phyloP scores from a whole-genome alignment of 2,888 invertebrate species.

The Ectobius pallidus region DNA sequence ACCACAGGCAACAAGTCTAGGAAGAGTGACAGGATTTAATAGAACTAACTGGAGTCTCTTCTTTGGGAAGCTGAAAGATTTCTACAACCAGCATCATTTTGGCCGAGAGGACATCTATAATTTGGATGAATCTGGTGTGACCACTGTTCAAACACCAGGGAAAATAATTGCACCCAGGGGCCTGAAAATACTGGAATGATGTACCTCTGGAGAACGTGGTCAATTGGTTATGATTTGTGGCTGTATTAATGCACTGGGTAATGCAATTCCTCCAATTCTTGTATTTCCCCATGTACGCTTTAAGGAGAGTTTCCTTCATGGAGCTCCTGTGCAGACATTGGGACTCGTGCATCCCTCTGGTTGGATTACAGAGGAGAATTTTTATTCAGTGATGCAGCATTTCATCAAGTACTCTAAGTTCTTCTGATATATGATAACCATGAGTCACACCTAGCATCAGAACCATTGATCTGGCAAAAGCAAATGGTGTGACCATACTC shows the following conservation, averaged over 20 bases:
- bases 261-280: not conserved
- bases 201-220: not conserved
- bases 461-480: not conserved
- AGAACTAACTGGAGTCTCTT: not conserved
- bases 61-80: not conserved
- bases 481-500: no score
- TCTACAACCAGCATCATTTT: no score
- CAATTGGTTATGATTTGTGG: not conserved
- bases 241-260: not conserved
- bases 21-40: not conserved
- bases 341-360: not conserved
- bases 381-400: not conserved
- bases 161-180: not conserved
- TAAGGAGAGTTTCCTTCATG: not conserved
- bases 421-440: not conserved
- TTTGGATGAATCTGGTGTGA: slow-evolving; percentile 9
- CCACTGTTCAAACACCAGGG: not conserved
- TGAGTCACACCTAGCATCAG: not conserved
- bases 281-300: not conserved
- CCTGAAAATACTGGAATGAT: not conserved
- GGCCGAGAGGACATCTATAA: slow-evolving; percentile 2
- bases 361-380: not conserved
- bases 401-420: not conserved
- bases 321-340: not conserved
- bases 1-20: not conserved